phyloP scores from a whole-genome alignment of 2,113 vertebrate species.

The Geococcyx californianus region DNA sequence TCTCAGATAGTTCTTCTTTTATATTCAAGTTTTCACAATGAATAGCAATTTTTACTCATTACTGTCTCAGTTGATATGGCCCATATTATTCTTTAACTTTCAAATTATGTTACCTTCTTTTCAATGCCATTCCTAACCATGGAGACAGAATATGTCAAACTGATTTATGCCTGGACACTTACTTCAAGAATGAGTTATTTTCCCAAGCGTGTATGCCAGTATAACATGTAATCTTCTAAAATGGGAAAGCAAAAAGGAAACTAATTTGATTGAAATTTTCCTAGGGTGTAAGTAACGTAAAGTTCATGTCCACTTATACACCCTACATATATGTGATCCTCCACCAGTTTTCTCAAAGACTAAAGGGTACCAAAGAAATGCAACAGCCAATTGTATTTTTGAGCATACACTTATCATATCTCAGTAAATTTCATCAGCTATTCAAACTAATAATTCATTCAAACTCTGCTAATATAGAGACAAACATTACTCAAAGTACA shows the following conservation, averaged over 20 bases:
- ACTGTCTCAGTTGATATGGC: slow-evolving; percentile 1
- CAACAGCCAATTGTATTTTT: not conserved
- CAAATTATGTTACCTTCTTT: slow-evolving; percentile 37
- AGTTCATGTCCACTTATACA: not conserved
- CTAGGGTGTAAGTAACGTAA: not conserved
- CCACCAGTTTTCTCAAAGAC: not conserved
- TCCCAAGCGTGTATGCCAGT: not conserved
- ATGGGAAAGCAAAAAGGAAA: not conserved
- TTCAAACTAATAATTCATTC: not conserved
- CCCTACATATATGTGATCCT: not conserved
- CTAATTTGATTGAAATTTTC: not conserved
- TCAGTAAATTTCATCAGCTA: not conserved
- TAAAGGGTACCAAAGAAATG: not conserved
- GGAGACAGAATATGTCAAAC: slow-evolving; percentile 23
- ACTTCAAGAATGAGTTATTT: not conserved
- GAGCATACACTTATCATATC: not conserved
- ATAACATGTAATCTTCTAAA: not conserved
- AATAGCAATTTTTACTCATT: slow-evolving; percentile 42
- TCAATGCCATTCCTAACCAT: slow-evolving; percentile 11
- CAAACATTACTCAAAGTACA: not conserved
- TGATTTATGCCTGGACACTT: slow-evolving; percentile 31
- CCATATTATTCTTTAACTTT: slow-evolving; percentile 29
- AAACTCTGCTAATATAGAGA: not conserved
- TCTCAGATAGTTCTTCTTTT: not conserved
- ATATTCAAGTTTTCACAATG: slow-evolving; percentile 35